Base-by-base conservation (phyloP, 2,113 vertebrate genomes). In the Seriola aureovittata region DNA sequence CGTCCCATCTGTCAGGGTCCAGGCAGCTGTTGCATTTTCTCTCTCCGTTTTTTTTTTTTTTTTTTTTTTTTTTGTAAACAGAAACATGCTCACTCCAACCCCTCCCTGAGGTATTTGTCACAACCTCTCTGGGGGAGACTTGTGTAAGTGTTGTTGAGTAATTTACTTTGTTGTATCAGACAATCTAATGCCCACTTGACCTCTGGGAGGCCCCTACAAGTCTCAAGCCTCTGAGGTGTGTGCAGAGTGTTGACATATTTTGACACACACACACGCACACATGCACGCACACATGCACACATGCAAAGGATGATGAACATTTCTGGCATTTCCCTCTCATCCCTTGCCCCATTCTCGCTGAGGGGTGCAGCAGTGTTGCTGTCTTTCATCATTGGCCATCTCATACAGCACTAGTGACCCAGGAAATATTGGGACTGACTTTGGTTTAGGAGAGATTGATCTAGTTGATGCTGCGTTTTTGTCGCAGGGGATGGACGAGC, bases 11-110 rank as follows among this genome's bases (percentile, higher is more conserved):
- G 89, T 91, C 74, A 19, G 1, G 5, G 58, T 75, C 62, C 80
- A 50, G 68, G 68, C 92, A 93, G 87, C 93, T 93, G 93, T 90
- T 80, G 77, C 88, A 88, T 86, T 85, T 23, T 64, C 16, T 69
- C n/a, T 68, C 12, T 70, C 3, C 57, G 12, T 52, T 46, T 66
- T 55, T 42, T 64, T 80, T 55, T 67, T 70, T 77, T 65, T 23
- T 58, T 46, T 69, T 59, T 36, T 64, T 80, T 50, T 71, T 73
- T 73, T 65, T 64, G 42, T 34, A 44, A 29, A 52, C 59, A 71
- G 0, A 71, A 70, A 68, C 70, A 84, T 57, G 64, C 73, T 76
- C 74, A 50, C 62, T 23, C 44, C 1, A 1, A 17, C 66, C 78
- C 58, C 63, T 68, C 78, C 82, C 32, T 10, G 54, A 81, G 74